Base-by-base conservation (phyloP, 2,113 vertebrate genomes). In the Cebus imitator region DNA sequence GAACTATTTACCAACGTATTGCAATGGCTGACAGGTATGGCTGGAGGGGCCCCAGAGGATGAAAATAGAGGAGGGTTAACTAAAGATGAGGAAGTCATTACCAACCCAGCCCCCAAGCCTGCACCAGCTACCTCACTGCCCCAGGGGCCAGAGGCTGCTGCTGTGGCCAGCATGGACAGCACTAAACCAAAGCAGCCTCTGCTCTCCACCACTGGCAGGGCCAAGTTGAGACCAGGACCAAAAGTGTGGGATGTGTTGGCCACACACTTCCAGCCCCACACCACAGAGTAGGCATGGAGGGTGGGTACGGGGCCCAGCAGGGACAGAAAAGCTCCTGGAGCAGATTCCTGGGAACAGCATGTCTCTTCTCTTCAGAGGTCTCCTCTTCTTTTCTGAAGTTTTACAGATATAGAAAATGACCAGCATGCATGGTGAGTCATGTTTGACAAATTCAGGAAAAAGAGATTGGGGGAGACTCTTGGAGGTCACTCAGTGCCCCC, bases 61-160 rank as follows among this genome's bases (percentile, higher is more conserved):
- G 18, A 82, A 52, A 66, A 66, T 25, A 84, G 70, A 45, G 32
- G 17, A 64, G 37, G 8, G 18, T 40, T n/a, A 70, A 32, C n/a
- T 66, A 52, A 35, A 68, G 12, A 66, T 10, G 17, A 23, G 23
- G 80, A 80, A 86, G 11, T 30, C 30, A 45, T 30, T 40, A 25
- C n/a, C n/a, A 50, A n/a, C 37, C 14, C 4, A 11, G 27, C 20
- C 72, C 20, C 35, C 8, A n/a, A 72, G n/a, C 40, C 25, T 21
- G 1, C 20, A 8, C 6, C 2, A 0, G 5, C 14, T 30, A 43
- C 72, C 23, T 14, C 18, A 2, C 6, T 48, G 30, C 72, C 35
- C 8, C 5, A 5, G 8, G 17, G 35, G 21, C 45, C 61, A 83
- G 37, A 37, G 32, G 6, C 50, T 23, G 18, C 8, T 35, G 35